Base-by-base conservation (phyloP, 2,113 vertebrate species). In the Lagopus muta region DNA sequence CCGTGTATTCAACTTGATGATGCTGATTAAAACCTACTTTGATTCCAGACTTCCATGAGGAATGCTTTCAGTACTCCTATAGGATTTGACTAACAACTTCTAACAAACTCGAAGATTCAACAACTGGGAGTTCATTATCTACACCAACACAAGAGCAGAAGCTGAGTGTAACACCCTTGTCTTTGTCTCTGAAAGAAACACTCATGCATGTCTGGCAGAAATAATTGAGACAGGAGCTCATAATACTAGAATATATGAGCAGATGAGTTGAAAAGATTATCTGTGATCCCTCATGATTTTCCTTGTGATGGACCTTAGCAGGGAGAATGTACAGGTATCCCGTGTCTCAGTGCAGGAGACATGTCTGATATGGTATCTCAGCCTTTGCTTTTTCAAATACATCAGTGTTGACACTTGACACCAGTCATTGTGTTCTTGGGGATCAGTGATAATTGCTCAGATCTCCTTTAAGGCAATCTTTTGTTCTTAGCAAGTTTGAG, bases 21-120 rank as follows among this genome's bases (percentile, higher is more conserved):
- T 92, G 94, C 93, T 89, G 85, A 97, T 95, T 93, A 94, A 96
- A 97, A 97, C 89, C 61, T 91, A 95, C 76, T 97, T 92, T 95
- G 88, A 94, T 96, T 91, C 82, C 80, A 94, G 73, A 75, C 91
- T 94, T 94, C 82, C 91, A 90, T 78, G 70, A 94, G 88, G 85
- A 94, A 88, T 67, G 91, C 76, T 95, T 88, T 95, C 91, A 93
- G 85, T 88, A 79, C 65, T 96, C 96, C 93, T 96, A 28, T 19
- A 92, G 93, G 94, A 94, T 96, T 93, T 91, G 79, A 94, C 61
- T 95, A 94, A 95, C 96, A 96, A 83, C 94, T 96, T 88, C 76
- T 84, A 89, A 94, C 93, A 93, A 97, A 94, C 91, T 94, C 95
- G 88, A 45, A 79, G 88, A 97, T 94, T 96, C 93, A 88, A 70